Evolutionary conservation across 2,113 vertebrate species (phyloP), one percentile per base, ranked within the genome.

Genomic region (Cavia aperea): DNA sequence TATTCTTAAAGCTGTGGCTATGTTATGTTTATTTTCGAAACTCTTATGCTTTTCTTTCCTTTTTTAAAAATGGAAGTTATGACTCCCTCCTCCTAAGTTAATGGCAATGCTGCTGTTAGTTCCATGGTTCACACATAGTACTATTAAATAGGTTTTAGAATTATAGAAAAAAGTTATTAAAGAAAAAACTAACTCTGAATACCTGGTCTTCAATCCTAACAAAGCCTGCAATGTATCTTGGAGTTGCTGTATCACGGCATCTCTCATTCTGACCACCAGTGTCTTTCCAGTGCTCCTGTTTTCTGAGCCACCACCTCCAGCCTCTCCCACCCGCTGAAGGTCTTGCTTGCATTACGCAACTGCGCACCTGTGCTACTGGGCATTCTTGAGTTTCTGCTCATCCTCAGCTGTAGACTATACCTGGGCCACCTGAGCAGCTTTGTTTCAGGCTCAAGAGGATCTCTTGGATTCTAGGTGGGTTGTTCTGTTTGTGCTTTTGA

Each of bases 261-360:
- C 62, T 11, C n/a, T 49, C 19, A 3, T 29, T 77, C 73, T 13
- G 8, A 26, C 21, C 68, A 70, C 68, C 16, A 36, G 39, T 23
- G 23, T 31, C 70, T 19, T n/a, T 39, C 19, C 1, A 77, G 14
- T 49, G 46, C 14, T 77, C 81, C 29, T 29, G 29, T 31, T 63
- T 19, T 26, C 63, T 19, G 1, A 77, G 26, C 49, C 62, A 26
- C 14, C 14, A 2, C 7, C 1, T 78, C 13, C 26, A 26, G 46
- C 2, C 6, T 51, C 46, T 29, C 39, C 5, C 2, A 23, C 54
- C 43, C 4, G 2, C 26, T 70, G 2, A 7, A 2, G 16, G 3
- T 63, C 81, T 56, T 24, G 36, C 26, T 58, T 29, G 18, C 26
- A 56, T 16, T 6, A 60, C 23, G 31, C 29, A 88, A 23, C 43